Conservation (phyloP, 1,140 invertebrate genomes). For the Oreohelix idahoensis region DNA sequence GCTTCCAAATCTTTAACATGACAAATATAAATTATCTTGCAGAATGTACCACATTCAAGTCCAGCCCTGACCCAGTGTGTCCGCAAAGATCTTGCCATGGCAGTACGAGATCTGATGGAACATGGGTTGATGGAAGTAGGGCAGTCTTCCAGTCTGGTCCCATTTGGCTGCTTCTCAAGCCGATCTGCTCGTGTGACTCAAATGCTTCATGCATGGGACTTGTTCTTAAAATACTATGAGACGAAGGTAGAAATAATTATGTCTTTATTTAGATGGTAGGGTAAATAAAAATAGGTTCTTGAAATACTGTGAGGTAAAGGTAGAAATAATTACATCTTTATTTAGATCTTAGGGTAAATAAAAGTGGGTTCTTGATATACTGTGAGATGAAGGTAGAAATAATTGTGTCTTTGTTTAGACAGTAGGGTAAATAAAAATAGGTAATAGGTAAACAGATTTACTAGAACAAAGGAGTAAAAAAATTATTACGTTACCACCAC, state of each 20-base stretch:
- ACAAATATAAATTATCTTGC: not conserved
- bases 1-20: too few relatives aligned
- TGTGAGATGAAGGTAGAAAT: too few relatives aligned
- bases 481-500: too few relatives aligned
- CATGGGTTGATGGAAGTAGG: conserved; percentile 87
- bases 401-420: too few relatives aligned
- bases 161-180: conserved; percentile 90
- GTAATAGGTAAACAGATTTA: too few relatives aligned
- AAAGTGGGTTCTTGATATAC: too few relatives aligned
- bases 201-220: conserved; percentile 89
- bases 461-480: too few relatives aligned
- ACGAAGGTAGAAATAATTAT: conserved; percentile 78
- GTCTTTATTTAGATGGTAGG: too few relatives aligned
- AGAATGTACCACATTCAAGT: conserved; percentile 73
- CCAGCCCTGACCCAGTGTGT: conserved; percentile 86
- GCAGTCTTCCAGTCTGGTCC: conserved; percentile 85
- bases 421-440: too few relatives aligned
- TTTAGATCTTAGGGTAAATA: too few relatives aligned
- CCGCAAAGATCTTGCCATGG: conserved; percentile 84
- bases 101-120: conserved; percentile 91
- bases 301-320: not conserved
- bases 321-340: not conserved
- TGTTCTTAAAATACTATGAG: conserved; percentile 91
- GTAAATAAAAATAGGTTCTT: too few relatives aligned
- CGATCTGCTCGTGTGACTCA: conserved; percentile 68